phyloP scores from a whole-genome alignment of 2,113 vertebrate genomes.

The Prolemur simus region DNA sequence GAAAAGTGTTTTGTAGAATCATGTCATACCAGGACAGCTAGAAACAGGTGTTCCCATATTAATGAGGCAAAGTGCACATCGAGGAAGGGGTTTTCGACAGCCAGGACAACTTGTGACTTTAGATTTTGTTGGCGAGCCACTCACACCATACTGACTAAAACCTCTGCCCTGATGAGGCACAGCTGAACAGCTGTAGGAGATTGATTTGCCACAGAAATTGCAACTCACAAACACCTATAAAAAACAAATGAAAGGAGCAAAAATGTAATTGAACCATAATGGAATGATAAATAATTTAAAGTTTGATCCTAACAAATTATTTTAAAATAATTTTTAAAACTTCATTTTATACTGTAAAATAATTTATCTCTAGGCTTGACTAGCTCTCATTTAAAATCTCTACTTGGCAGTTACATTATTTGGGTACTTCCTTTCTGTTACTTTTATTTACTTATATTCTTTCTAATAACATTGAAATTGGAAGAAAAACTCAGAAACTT shows the following conservation, averaged over 20 bases:
- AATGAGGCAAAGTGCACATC: slow-evolving; percentile 98
- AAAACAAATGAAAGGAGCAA: slow-evolving; percentile 32
- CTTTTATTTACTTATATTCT: slow-evolving; percentile 16
- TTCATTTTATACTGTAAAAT: slow-evolving; percentile 27
- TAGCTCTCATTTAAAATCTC: slow-evolving; percentile 3
- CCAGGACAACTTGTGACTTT: slow-evolving; percentile 99
- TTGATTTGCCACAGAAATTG: slow-evolving; percentile 99
- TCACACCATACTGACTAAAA: slow-evolving; percentile 98
- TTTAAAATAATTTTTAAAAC: neutral
- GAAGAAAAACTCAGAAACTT: neutral
- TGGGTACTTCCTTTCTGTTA: neutral
- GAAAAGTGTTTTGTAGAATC: neutral
- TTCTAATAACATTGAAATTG: neutral
- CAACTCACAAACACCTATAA: slow-evolving; percentile 98
- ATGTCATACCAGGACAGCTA: slow-evolving; percentile 91
- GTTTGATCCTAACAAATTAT: neutral
- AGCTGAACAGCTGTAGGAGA: slow-evolving; percentile 97
- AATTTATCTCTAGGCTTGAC: neutral
- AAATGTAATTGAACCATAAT: neutral
- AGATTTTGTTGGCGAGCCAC: slow-evolving; percentile 97
- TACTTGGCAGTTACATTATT: neutral
- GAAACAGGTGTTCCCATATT: slow-evolving; percentile 99
- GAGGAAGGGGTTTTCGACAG: slow-evolving; percentile 97
- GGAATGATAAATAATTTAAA: neutral
- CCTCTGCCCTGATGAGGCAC: slow-evolving; percentile 96